phyloP scores from a whole-genome alignment of 35 echinoderm and acorn worm genomes.

The Heliocidaris erythrogramma region DNA sequence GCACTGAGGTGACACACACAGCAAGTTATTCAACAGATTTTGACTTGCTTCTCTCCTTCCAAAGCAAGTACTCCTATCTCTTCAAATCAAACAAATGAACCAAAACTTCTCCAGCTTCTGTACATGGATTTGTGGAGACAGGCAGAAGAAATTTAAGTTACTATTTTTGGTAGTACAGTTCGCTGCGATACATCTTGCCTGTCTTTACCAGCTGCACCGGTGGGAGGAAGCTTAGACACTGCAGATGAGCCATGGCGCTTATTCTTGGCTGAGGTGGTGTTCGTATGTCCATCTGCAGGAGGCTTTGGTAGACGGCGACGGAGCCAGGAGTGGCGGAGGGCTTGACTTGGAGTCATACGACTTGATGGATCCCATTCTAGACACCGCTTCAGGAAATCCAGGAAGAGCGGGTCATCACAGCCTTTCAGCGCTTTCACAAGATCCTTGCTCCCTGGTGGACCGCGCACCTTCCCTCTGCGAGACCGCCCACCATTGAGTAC shows the following conservation, averaged over 20 bases:
- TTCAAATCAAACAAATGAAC: not conserved
- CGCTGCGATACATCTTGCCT: slow-evolving; percentile 78
- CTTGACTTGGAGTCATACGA: slow-evolving; percentile 91
- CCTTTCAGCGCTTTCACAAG: slow-evolving; percentile 98
- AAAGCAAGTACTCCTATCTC: not conserved
- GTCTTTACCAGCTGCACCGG: slow-evolving; percentile 79
- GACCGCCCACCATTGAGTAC: slow-evolving; percentile 94
- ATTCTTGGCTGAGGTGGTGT: slow-evolving; percentile 85
- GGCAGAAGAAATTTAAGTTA: slow-evolving; percentile 63
- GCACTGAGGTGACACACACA: slow-evolving; percentile 49
- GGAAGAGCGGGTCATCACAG: slow-evolving; percentile 87
- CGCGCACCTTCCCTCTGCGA: slow-evolving; percentile 85
- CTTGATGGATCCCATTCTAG: slow-evolving; percentile 96
- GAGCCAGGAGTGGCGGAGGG: slow-evolving; percentile 90
- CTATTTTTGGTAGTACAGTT: slow-evolving; percentile 98
- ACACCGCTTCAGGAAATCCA: slow-evolving; percentile 95
- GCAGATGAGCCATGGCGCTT: slow-evolving; percentile 91
- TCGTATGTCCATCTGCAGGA: slow-evolving; percentile 49
- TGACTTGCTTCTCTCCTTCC: slow-evolving; percentile 21
- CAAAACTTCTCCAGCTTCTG: not conserved
- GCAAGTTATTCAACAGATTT: not conserved
- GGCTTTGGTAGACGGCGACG: slow-evolving; percentile 92
- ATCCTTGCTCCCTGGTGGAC: slow-evolving; percentile 94
- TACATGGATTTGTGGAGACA: not conserved
- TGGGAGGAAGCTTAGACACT: slow-evolving; percentile 92